Evolutionary conservation across 2,113 vertebrate species (phyloP).

Genomic region (Amblyopsis rosae): DNA sequence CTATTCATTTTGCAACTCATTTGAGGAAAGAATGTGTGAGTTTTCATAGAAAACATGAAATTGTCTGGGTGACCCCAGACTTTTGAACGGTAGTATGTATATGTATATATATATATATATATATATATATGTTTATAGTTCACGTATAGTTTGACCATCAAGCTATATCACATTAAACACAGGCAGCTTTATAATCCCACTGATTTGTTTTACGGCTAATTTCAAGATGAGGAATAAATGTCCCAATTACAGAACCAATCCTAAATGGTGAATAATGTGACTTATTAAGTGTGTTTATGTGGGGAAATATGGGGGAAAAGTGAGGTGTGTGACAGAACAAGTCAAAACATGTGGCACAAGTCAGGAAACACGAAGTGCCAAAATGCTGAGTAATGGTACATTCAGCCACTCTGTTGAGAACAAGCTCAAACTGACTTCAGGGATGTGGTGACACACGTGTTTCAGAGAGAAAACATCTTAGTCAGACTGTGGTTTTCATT

Average conservation of each 20-base stretch:
- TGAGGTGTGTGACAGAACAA: constrained; percentile 19
- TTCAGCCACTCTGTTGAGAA: constrained; percentile 36
- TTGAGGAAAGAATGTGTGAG: no score
- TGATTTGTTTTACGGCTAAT: constrained; percentile 60
- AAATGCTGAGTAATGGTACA: constrained; percentile 36
- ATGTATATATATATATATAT: no score
- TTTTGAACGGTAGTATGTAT: no score
- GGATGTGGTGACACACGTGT: constrained; percentile 20
- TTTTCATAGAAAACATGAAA: no score
- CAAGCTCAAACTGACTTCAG: constrained; percentile 43
- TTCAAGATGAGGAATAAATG: constrained; percentile 50
- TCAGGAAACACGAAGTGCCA: constrained; percentile 9
- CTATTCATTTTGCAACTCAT: no score
- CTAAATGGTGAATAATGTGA: constrained; percentile 62
- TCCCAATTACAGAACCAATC: constrained; percentile 47
- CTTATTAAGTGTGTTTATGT: constrained; percentile 26
- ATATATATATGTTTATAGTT: background rate
- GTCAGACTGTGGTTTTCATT: background rate
- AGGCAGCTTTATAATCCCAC: constrained; percentile 48
- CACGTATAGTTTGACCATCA: constrained; percentile 24
- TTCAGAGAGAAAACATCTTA: no score
- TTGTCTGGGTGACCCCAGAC: no score
- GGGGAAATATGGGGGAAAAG: constrained; percentile 37
- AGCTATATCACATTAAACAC: constrained; percentile 26
- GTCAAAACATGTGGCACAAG: constrained; percentile 20